Evolutionary conservation across 35 echinoderm and acorn worm species (phyloP).

Genomic region (Apostichopus parvimensis): DNA sequence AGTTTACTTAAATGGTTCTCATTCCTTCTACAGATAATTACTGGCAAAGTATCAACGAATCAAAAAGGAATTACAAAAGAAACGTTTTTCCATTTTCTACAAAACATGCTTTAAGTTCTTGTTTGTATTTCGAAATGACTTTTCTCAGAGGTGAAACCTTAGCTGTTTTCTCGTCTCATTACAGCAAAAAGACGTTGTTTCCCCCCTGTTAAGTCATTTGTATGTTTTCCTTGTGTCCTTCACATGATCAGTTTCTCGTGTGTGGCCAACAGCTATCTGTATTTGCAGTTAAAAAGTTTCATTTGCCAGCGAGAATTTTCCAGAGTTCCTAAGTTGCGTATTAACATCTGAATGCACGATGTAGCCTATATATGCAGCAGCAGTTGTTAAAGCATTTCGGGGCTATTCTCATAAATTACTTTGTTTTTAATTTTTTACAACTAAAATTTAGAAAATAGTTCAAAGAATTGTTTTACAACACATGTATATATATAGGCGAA

Average conservation of each 20-base stretch:
- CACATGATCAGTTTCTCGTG: neutral
- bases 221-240: conserved; percentile 9
- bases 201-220: neutral
- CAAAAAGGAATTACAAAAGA: neutral
- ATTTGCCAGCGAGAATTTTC: too few species aligned
- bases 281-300: too few species aligned
- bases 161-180: neutral
- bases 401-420: too few species aligned
- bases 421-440: too few species aligned
- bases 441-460: too few species aligned
- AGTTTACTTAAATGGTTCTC: neutral
- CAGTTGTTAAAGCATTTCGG: too few species aligned
- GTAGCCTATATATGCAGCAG: neutral
- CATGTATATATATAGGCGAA: too few species aligned
- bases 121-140: conserved; percentile 38
- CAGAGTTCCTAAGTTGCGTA: neutral
- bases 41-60: neutral
- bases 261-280: neutral
- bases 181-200: neutral
- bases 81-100: neutral
- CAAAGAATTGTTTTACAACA: too few species aligned
- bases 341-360: neutral
- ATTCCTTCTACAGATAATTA: neutral
- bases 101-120: neutral
- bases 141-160: conserved; percentile 23